Evolutionary conservation across 1,140 invertebrate species (phyloP), one percentile per base, ranked within the genome.

Genomic region (Musca domestica): DNA sequence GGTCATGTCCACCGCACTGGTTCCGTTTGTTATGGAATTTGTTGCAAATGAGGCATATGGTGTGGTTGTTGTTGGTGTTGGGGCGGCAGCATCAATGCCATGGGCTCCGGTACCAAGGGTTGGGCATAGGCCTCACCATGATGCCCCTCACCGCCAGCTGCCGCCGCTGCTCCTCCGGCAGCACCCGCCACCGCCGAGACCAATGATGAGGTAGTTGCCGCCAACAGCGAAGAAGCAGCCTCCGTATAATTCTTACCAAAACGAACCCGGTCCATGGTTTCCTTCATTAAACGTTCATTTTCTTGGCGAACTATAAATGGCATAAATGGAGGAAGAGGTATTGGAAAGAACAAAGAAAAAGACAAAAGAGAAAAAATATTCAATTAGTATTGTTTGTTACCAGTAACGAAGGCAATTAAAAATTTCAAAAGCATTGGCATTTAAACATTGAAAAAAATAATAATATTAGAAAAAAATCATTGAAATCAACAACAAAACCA

Each of bases 221-320:
- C 63, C 69, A 76, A 58, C 61, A 77, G 70, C 15, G 66, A 56
- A 19, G 71, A 63, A 23, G 72, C 68, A 23, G 67, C 25, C 20
- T 73, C 72, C 12, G 77, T 81, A 51, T 73, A 74, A 64, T 81
- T 81, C 71, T 77, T 81, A 70, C 74, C 78, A 71, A 67, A 74
- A 52, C 64, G 74, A 72, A 64, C 79, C 70, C 72, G 69, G 63
- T 81, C 76, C 71, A 80, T 54, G 25, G 79, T 77, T 69, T 81
- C 80, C 64, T 78, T 78, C 71, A 74, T 75, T 17, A 73, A 48
- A 64, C 80, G 74, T 71, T 81, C 80, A 72, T 81, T 81, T 69
- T 81, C 80, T 69, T 80, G 79, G 30, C 80, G 80, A 69, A 81
- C 80, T 81, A 68, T 67, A 67, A n/a, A 71, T 20, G 19, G 41